A percentile compares a stretch with the other conserved stretches of the same genome.
These are phyloP conservation scores for Aradus depressus DNA, from an alignment of 2,888 invertebrate genomes.

Conservation along the genomic window DNA sequence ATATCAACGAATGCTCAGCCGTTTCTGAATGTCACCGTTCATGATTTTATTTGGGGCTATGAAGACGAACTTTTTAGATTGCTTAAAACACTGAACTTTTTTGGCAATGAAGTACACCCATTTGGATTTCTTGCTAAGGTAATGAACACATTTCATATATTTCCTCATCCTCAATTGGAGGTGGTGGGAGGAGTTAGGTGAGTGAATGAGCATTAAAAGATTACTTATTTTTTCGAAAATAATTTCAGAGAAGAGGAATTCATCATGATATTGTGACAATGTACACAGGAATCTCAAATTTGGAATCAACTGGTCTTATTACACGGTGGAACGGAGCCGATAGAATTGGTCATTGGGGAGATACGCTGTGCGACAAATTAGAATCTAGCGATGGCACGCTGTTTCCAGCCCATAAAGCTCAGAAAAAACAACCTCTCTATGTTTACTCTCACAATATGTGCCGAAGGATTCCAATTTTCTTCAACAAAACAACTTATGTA, in stretches of 20 bases:
- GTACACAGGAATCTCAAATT: slow-evolving; percentile 20
- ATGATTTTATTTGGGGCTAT: slow-evolving; percentile 25
- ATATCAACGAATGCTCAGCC: slow-evolving; percentile 8
- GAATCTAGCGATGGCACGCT: slow-evolving; percentile 24
- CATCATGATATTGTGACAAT: slow-evolving; percentile 24
- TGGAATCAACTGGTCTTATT: slow-evolving; percentile 18
- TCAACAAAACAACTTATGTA: slow-evolving; percentile 21
- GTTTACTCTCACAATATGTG: slow-evolving; percentile 24
- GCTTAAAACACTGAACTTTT: slow-evolving; percentile 6
- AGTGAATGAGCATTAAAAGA: not conserved
- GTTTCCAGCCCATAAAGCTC: slow-evolving; percentile 25
- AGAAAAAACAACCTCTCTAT: slow-evolving; percentile 21
- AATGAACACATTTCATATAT: not conserved
- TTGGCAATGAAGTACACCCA: slow-evolving; percentile 18
- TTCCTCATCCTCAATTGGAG: not conserved
- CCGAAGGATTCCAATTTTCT: slow-evolving; percentile 21
- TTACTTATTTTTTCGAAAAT: not conserved
- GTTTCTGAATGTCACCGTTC: slow-evolving; percentile 17
- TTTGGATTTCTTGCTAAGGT: slow-evolving; percentile 26
- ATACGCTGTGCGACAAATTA: slow-evolving; percentile 20
- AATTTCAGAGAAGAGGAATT: slow-evolving; percentile 22
- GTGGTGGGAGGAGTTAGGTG: not conserved
- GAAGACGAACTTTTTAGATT: slow-evolving; percentile 22
- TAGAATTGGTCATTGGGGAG: slow-evolving; percentile 23
- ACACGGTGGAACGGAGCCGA: slow-evolving; percentile 19